phyloP scores from a whole-genome alignment of 2,797 vertebrate species.

The Pelobates cultripes region DNA sequence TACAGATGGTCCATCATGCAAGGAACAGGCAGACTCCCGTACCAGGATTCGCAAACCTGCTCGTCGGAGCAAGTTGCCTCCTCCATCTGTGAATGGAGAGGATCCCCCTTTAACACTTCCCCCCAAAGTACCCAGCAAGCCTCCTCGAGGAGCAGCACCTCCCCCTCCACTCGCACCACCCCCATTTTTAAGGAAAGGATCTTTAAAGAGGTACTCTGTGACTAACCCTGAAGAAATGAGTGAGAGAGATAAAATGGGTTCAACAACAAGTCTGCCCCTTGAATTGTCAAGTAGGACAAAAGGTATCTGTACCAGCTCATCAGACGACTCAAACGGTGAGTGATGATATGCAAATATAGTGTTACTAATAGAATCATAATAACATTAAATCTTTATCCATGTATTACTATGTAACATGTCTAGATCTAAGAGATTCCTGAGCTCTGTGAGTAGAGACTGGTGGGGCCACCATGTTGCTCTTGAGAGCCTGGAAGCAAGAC shows the following conservation, averaged over 20 bases:
- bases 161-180: constrained; percentile 29
- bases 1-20: not conserved
- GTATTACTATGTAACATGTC: no score
- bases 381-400: no score
- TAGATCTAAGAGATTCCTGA: no score
- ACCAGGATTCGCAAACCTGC: constrained; percentile 29
- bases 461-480: no score
- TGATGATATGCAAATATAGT: not conserved
- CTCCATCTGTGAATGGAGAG: not conserved
- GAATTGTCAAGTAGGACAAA: not conserved
- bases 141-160: constrained; percentile 38
- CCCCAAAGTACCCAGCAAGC: constrained; percentile 45
- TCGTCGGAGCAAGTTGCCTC: constrained; percentile 22
- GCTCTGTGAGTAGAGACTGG: no score
- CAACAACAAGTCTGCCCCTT: not conserved
- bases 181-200: constrained; percentile 39
- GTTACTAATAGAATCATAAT: no score
- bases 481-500: no score
- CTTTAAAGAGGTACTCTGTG: constrained; percentile 35
- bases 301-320: not conserved
- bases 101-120: not conserved
- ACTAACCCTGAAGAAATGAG: constrained; percentile 7
- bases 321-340: constrained; percentile 15
- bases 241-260: constrained; percentile 9
- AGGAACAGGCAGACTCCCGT: not conserved